A percentile compares a stretch with the other conserved stretches of the same genome.
Evolutionary conservation across 2,888 invertebrate species (phyloP).

Genomic region (Nomada fabriciana): DNA sequence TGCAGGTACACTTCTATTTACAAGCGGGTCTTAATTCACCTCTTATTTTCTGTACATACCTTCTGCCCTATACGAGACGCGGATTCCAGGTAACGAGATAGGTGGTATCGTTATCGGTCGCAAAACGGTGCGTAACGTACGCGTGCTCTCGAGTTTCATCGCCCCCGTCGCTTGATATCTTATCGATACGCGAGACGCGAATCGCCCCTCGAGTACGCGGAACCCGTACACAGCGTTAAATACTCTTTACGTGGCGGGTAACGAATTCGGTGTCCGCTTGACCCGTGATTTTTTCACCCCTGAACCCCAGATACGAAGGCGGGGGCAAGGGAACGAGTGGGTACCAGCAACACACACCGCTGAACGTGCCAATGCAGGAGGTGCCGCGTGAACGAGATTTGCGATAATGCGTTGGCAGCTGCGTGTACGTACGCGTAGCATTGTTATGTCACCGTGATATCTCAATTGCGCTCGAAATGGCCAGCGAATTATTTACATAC

Average conservation of each 20-base stretch:
- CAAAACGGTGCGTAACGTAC: not conserved
- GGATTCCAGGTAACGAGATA: slow-evolving; percentile 31
- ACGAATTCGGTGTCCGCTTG: not conserved
- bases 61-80: not conserved
- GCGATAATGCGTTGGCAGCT: slow-evolving; percentile 66
- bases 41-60: not conserved
- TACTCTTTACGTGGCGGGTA: slow-evolving; percentile 1
- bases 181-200: slow-evolving; percentile 23
- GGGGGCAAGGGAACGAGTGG: slow-evolving; percentile 11
- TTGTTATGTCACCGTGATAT: slow-evolving; percentile 76
- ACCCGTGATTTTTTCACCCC: not conserved
- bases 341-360: not conserved
- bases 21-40: slow-evolving; percentile 25
- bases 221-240: slow-evolving; percentile 12
- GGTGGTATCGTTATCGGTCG: not conserved
- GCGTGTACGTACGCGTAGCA: slow-evolving; percentile 57
- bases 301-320: too few species aligned
- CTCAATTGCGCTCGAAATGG: slow-evolving; percentile 70
- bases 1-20: slow-evolving; percentile 6
- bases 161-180: slow-evolving; percentile 38
- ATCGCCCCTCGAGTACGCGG: slow-evolving; percentile 6
- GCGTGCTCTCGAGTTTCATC: slow-evolving; percentile 30
- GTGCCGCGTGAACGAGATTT: slow-evolving; percentile 61
- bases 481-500: slow-evolving; percentile 53
- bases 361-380: slow-evolving; percentile 15